Evolutionary conservation across 1,140 invertebrate species (phyloP).

Genomic region (Geopemphigus sp.): DNA sequence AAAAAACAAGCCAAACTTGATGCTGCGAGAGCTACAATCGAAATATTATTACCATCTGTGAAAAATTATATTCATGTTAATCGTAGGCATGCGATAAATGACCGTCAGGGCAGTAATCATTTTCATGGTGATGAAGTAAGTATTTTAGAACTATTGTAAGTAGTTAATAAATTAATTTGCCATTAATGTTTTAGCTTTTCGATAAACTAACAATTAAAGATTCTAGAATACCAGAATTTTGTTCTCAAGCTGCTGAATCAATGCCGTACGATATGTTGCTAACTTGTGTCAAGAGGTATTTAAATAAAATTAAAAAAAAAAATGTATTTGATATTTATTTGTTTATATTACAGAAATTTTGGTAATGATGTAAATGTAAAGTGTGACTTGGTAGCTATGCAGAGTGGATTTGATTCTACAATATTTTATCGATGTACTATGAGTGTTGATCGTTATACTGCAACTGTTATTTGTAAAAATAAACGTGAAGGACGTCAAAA

Average conservation of each 20-base stretch:
- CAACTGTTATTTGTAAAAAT: slow-evolving; percentile 84
- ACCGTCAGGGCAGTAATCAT: slow-evolving; percentile 39
- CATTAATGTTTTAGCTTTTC: slow-evolving; percentile 69
- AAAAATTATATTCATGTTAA: slow-evolving; percentile 59
- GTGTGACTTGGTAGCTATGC: slow-evolving; percentile 56
- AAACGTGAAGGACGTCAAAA: slow-evolving; percentile 95
- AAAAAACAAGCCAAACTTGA: slow-evolving; percentile 94
- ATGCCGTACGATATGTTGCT: slow-evolving; percentile 89
- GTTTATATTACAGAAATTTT: slow-evolving; percentile 20
- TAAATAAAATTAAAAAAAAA: not conserved
- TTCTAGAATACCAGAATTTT: slow-evolving; percentile 88
- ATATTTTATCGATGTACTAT: slow-evolving; percentile 93
- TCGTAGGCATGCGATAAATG: slow-evolving; percentile 26
- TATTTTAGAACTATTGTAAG: slow-evolving; percentile 38
- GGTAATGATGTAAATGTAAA: slow-evolving; percentile 62
- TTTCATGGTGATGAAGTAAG: slow-evolving; percentile 30
- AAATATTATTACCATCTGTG: slow-evolving; percentile 92
- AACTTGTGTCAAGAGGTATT: slow-evolving; percentile 79
- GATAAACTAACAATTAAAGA: slow-evolving; percentile 91
- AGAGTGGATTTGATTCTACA: slow-evolving; percentile 71
- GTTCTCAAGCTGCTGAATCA: slow-evolving; percentile 89
- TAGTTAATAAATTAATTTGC: not conserved
- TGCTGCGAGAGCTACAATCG: slow-evolving; percentile 83
- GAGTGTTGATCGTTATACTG: slow-evolving; percentile 87
- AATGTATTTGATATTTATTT: not conserved